These are phyloP conservation scores for Leptarthrus brevirostris DNA, from an alignment of 2,888 invertebrate genomes.

Conservation along the genomic window DNA sequence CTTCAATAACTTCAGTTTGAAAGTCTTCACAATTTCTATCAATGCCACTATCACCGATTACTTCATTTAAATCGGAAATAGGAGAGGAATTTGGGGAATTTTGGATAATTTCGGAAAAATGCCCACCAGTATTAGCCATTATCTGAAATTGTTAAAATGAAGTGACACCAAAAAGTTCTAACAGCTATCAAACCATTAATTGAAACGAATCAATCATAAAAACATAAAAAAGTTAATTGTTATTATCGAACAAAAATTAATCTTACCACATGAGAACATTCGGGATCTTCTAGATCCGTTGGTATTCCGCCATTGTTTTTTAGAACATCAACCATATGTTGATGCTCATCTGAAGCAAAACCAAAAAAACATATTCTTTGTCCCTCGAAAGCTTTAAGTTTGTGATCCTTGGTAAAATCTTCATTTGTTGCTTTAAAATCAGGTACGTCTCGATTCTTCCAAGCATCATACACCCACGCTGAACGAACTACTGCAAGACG, in stretches of 20 bases:
- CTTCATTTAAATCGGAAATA: no score
- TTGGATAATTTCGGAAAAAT: constrained; percentile 63
- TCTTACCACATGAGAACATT: constrained; percentile 93
- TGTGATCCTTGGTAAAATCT: constrained; percentile 76
- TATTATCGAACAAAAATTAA: constrained; percentile 3
- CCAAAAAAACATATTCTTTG: constrained; percentile 89
- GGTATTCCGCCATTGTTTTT: constrained; percentile 86
- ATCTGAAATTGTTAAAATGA: constrained; percentile 61
- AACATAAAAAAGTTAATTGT: neutral
- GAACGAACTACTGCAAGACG: constrained; percentile 88
- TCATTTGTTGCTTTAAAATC: constrained; percentile 79
- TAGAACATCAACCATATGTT: constrained; percentile 91
- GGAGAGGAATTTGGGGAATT: constrained; percentile 55
- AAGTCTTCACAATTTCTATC: neutral
- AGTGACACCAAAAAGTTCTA: constrained; percentile 46
- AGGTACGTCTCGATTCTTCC: constrained; percentile 81
- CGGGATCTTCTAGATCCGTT: constrained; percentile 81
- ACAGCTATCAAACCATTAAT: constrained; percentile 21
- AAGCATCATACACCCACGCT: constrained; percentile 88
- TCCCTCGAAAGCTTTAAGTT: constrained; percentile 88
- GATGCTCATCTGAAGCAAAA: constrained; percentile 88
- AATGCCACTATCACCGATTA: no score
- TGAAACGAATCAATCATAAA: constrained; percentile 15
- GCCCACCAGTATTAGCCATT: constrained; percentile 67
- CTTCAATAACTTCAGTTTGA: neutral